Conservation (phyloP, 2,113 vertebrate genomes). For the Zosterops hypoxanthus region DNA sequence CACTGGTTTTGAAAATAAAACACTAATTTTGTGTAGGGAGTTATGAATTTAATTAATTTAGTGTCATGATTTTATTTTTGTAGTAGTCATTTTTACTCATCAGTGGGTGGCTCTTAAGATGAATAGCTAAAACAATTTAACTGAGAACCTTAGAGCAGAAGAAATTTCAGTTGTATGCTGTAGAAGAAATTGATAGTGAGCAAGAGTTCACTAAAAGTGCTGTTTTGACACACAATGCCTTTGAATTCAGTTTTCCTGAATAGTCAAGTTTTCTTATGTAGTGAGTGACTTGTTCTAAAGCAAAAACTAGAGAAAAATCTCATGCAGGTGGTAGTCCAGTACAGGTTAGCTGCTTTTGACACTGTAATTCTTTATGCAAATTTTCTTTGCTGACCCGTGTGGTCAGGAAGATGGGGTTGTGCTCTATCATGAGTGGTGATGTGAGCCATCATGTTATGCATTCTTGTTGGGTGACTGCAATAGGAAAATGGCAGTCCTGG, state of each 20-base stretch:
- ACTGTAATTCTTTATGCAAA: background rate
- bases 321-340: background rate
- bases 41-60: background rate
- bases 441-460: background rate
- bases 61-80: background rate
- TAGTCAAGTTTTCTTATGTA: background rate
- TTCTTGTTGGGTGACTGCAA: background rate
- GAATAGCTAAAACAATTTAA: conserved; percentile 10
- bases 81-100: background rate
- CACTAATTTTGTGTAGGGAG: background rate
- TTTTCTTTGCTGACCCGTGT: background rate
- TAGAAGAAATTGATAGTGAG: background rate
- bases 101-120: background rate
- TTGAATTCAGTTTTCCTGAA: background rate
- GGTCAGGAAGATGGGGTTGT: background rate
- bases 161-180: background rate
- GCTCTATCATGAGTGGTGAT: background rate
- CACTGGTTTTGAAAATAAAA: background rate
- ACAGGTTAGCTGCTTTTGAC: background rate
- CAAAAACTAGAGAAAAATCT: background rate
- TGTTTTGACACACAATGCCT: background rate
- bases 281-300: background rate
- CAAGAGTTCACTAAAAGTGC: background rate
- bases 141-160: background rate
- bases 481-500: background rate